Percentiles rank a stretch among this genome's conserved stretches.
Evolutionary conservation across 2,797 vertebrate genomes (phyloP).

Genomic region (Huso huso): DNA sequence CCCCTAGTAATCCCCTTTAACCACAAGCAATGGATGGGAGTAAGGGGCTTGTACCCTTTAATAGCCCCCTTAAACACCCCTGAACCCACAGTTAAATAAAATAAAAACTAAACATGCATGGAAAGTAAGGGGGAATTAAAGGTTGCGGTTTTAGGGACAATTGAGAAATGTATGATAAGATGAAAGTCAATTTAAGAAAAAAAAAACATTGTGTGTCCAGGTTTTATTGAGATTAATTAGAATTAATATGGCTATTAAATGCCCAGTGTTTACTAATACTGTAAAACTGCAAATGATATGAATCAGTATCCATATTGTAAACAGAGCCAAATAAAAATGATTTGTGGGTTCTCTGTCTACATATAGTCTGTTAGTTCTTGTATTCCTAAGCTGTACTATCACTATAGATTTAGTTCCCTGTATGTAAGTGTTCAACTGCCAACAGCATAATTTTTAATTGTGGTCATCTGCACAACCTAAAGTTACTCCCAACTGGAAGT

Average conservation of each 20-base stretch:
- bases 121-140: too few relatives aligned
- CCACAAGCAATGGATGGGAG: too few relatives aligned
- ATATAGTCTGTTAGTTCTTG: constrained; percentile 11
- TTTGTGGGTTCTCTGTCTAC: background rate
- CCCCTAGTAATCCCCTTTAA: too few relatives aligned
- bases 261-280: background rate
- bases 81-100: too few relatives aligned
- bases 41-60: too few relatives aligned
- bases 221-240: constrained; percentile 15
- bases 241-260: constrained; percentile 13
- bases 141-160: too few relatives aligned
- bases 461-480: background rate
- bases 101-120: too few relatives aligned
- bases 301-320: background rate
- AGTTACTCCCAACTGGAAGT: constrained; percentile 4
- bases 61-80: too few relatives aligned
- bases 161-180: too few relatives aligned
- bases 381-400: background rate
- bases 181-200: too few relatives aligned
- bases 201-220: constrained; percentile 8
- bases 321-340: background rate
- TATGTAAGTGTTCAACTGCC: background rate
- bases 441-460: constrained; percentile 1
- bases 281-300: background rate
- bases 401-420: constrained; percentile 5